Evolutionary conservation across 2,113 vertebrate species (phyloP), one percentile per base, ranked within the genome.

Genomic region (Triplophysa siluroides): DNA sequence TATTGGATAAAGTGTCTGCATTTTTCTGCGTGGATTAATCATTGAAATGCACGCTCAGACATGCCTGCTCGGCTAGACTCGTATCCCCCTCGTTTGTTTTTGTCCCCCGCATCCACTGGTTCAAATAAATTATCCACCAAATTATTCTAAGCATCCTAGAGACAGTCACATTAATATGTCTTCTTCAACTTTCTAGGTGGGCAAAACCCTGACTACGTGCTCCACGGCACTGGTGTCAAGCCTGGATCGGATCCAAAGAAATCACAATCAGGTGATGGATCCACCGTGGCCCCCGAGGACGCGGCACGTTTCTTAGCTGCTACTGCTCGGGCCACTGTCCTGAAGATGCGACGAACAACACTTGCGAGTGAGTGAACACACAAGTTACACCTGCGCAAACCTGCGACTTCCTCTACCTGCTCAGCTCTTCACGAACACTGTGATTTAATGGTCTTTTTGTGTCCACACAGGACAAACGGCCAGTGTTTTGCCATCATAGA

Each of bases 401-500:
- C 50, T 16, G 38, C 23, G 19, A 19, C 61, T 76, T 41, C 11
- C 47, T 66, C 8, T 66, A n/a, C 47, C 18, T 66, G 23, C 18
- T 24, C 19, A 18, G 26, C 19, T 50, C 7, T 50, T 41, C 64
- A 26, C 0, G 1, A 18, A 24, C 24, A 54, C 8, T 9, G 6
- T 50, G 69, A 14, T 74, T 61, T 19, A 23, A 21, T 43, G 8
- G 56, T 83, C 63, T 86, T 54, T 82, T 7, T 86, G 50, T 79
- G 9, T 82, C 21, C 68, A 63, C 64, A 18, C 88, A 99, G 98
- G 92, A 98, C 98, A 1, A 99, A 98, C 2, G 97, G 98, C 7
- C 96, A 98, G 88, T 99, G 97, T 84, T 99, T 99, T 86, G 96
- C 97, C 87, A 98, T 99, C 86, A 93, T 98, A 60, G 96, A 98